phyloP scores from a whole-genome alignment of 1,140 invertebrate genomes.

The Phocides pigmalion region DNA sequence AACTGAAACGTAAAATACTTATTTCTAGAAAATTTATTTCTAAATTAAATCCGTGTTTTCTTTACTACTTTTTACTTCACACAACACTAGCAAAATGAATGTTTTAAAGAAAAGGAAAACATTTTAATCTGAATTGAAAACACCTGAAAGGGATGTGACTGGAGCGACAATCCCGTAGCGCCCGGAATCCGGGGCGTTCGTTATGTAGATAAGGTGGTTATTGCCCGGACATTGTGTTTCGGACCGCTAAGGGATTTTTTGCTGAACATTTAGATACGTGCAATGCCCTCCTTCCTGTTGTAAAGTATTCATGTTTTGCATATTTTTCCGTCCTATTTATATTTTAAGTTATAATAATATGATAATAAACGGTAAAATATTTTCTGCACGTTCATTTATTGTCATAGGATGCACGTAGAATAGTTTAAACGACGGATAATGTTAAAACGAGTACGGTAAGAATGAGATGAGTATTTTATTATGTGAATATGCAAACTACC shows the following conservation, averaged over 20 bases:
- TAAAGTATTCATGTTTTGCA: constrained; percentile 2
- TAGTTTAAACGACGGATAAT: too few relatives aligned
- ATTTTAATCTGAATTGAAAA: not conserved
- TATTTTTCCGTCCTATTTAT: not conserved
- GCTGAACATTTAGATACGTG: not conserved
- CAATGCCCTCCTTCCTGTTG: constrained; percentile 1
- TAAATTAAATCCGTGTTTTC: too few relatives aligned
- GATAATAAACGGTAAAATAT: too few relatives aligned
- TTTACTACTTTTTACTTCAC: too few relatives aligned
- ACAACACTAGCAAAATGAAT: not conserved
- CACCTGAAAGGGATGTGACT: not conserved
- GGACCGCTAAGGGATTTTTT: constrained; percentile 9
- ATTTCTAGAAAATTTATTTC: too few relatives aligned
- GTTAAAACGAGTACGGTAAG: too few relatives aligned
- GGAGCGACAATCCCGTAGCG: not conserved
- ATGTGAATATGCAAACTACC: too few relatives aligned
- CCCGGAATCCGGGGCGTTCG: not conserved
- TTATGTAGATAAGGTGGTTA: constrained; percentile 7
- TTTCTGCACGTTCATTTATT: too few relatives aligned
- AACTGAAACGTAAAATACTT: too few relatives aligned
- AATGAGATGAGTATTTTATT: too few relatives aligned
- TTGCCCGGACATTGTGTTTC: constrained; percentile 8
- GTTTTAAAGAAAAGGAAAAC: not conserved
- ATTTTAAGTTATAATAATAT: not conserved
- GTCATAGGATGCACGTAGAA: too few relatives aligned